Conservation (phyloP, 1,140 invertebrate genomes). For the Pseudomyrmex dendroicus region DNA sequence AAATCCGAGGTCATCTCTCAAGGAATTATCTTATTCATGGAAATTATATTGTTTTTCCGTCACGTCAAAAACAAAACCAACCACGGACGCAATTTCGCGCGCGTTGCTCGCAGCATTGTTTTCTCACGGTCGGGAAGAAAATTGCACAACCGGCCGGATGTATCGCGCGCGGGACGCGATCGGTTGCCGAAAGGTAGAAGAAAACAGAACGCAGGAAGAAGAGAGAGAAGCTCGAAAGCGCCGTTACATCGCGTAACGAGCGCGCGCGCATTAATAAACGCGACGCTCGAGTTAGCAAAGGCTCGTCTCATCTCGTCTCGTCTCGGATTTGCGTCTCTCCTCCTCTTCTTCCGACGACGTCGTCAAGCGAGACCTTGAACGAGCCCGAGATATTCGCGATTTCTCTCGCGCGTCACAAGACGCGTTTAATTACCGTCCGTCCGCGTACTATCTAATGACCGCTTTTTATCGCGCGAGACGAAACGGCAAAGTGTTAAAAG, state of each 20-base stretch:
- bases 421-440: conserved; percentile 9
- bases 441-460: neutral
- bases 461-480: neutral
- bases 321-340: neutral
- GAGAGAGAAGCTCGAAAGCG: conserved; percentile 30
- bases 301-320: neutral
- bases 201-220: neutral
- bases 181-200: conserved; percentile 11
- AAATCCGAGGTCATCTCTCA: too few species aligned
- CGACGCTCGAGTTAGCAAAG: conserved; percentile 64
- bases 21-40: too few species aligned
- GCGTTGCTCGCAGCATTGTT: neutral
- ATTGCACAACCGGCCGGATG: neutral
- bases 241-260: conserved; percentile 52
- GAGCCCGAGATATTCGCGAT: conserved; percentile 11
- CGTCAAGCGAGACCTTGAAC: conserved; percentile 43
- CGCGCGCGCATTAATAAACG: conserved; percentile 54
- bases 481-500: too few species aligned
- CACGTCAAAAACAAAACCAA: too few species aligned
- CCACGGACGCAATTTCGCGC: too few species aligned
- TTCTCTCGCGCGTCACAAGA: conserved; percentile 1
- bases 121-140: neutral
- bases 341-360: conserved; percentile 13
- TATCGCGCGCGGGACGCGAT: conserved; percentile 1
- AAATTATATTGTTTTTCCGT: too few species aligned